phyloP scores from a whole-genome alignment of 2,797 vertebrate genomes.

The Chaetodon trifasciatus region DNA sequence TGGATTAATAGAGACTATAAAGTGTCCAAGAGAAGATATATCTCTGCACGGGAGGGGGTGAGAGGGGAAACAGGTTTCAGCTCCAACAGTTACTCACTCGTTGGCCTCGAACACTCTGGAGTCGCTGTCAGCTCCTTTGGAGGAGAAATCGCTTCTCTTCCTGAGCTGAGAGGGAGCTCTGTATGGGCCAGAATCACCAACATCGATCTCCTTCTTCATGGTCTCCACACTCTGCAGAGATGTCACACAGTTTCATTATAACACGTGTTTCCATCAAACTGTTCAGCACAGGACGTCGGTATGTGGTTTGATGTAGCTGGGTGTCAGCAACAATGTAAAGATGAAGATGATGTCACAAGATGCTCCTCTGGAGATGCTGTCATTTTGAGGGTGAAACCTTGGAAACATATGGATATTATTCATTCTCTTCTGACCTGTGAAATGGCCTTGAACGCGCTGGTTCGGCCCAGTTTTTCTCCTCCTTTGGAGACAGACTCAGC shows the following conservation, averaged over 20 bases:
- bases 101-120: slow-evolving; percentile 91
- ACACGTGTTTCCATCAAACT: neutral
- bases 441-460: slow-evolving; percentile 90
- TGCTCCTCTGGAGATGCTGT: neutral
- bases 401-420: neutral
- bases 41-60: neutral
- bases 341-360: neutral
- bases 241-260: neutral
- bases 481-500: slow-evolving; percentile 91
- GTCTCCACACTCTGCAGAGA: slow-evolving; percentile 88
- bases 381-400: neutral
- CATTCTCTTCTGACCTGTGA: slow-evolving; percentile 87
- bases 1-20: neutral
- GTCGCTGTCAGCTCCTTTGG: slow-evolving; percentile 83
- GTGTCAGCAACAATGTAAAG: neutral
- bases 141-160: slow-evolving; percentile 91
- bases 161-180: slow-evolving; percentile 89
- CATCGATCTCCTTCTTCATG: slow-evolving; percentile 92
- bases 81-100: slow-evolving; percentile 84
- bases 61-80: neutral
- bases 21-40: neutral
- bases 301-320: neutral
- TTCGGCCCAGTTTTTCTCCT: slow-evolving; percentile 91
- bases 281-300: neutral
- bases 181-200: slow-evolving; percentile 89